Evolutionary conservation across 2,888 invertebrate genomes (phyloP), one percentile per base, ranked within the genome.

Genomic region (Patella depressa): DNA sequence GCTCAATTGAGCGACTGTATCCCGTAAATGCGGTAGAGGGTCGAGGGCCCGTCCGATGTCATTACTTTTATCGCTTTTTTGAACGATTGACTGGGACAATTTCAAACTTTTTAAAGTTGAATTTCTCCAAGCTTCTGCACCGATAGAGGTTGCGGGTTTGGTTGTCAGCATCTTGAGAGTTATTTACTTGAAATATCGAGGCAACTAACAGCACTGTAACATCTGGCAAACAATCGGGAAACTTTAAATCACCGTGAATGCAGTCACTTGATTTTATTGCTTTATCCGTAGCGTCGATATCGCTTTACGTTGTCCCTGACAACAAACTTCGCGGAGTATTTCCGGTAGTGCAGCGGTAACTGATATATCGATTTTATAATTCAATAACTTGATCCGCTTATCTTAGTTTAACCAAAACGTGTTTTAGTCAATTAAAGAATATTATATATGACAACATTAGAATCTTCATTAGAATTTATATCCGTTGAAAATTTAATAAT

Each of bases 71-170:
- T 90, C 89, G 83, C 88, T 89, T 83, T 88, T 88, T 53, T 86
- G 82, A 74, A 89, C 87, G 53, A 91, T 84, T 78, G 86, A 88
- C 79, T 90, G 88, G 75, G 89, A 87, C 76, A 90, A 81, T 85
- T 90, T 90, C 76, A 91, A 88, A 72, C 86, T 88, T 84, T 88
- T 89, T 77, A 90, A 76, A 17, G 90, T 88, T 71, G 85, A 83
- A 85, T 89, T 90, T 83, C 89, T 86, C 91, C 91, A 91, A 71
- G 85, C 78, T 79, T 89, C 88, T n/a, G 90, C 89, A 57, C 91
- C 91, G 71, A 89, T 86, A 24, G 87, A 84, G 53, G 86, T 84
- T 53, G 86, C 83, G 73, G 87, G 84, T 76, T 78, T 72, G 57
- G 76, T 73, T 17, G 78, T 78, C 54, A 80, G 71, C 79, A 80